These are phyloP conservation scores for Sceloporus tristichus DNA, from an alignment of 2,113 vertebrate species.

Conservation along the genomic window DNA sequence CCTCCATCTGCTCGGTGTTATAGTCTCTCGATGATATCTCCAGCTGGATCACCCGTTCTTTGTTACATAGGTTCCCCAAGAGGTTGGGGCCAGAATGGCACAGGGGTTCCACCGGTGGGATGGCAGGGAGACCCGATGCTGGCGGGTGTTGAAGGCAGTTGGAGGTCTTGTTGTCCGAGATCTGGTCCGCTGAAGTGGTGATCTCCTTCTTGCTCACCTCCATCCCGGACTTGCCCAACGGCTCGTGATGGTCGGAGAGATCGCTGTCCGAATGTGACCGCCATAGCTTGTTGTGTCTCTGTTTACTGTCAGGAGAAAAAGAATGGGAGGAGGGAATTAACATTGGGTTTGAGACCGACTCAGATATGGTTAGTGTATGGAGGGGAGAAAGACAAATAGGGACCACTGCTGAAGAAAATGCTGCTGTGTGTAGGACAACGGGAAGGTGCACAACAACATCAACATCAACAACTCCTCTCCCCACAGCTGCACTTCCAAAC, in stretches of 20 bases:
- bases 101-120: slow-evolving; percentile 65
- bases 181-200: slow-evolving; percentile 87
- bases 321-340: background rate
- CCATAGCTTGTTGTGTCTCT: slow-evolving; percentile 98
- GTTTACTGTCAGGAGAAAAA: slow-evolving; percentile 84
- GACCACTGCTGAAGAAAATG: no score
- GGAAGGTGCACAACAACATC: no score
- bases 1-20: slow-evolving; percentile 79
- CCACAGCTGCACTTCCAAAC: slow-evolving; percentile 62
- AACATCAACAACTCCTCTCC: no score
- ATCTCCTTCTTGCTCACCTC: slow-evolving; percentile 86
- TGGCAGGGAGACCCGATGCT: slow-evolving; percentile 64
- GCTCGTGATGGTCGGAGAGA: slow-evolving; percentile 88
- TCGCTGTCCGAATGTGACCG: slow-evolving; percentile 95
- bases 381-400: background rate
- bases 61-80: slow-evolving; percentile 59
- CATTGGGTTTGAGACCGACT: no score
- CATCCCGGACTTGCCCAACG: slow-evolving; percentile 83
- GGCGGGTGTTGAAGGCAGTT: slow-evolving; percentile 76
- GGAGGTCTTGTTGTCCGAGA: slow-evolving; percentile 77
- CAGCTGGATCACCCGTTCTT: slow-evolving; percentile 77
- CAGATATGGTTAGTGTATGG: background rate
- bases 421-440: no score
- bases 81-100: slow-evolving; percentile 63
- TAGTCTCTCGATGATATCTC: slow-evolving; percentile 77